Evolutionary conservation across 2,113 vertebrate genomes (phyloP).

Genomic region (Sinocyclocheilus rhinocerous): DNA sequence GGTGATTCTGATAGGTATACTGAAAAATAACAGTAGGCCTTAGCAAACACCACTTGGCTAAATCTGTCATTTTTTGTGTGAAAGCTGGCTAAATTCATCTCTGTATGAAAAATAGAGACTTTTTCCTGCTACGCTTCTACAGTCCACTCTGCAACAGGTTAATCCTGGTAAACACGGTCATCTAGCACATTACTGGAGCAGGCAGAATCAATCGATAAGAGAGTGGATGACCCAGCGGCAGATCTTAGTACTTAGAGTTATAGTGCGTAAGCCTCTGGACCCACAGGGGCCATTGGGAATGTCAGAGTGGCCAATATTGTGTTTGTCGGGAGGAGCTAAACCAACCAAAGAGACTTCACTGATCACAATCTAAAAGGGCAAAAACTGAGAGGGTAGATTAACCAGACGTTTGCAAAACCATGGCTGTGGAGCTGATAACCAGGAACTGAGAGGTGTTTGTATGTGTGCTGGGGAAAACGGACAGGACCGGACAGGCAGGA

Average conservation of each 20-base stretch:
- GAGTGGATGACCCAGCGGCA: slow-evolving; percentile 37
- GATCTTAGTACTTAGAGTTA: slow-evolving; percentile 40
- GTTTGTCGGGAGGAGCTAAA: slow-evolving; percentile 31
- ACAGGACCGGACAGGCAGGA: background rate
- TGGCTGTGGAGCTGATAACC: background rate
- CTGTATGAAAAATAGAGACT: background rate
- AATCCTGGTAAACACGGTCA: slow-evolving; percentile 44
- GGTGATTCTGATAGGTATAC: background rate
- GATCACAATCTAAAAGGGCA: slow-evolving; percentile 38
- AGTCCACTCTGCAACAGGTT: slow-evolving; percentile 35
- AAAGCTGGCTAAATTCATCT: background rate
- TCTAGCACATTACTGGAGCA: slow-evolving; percentile 45
- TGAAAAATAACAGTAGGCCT: background rate
- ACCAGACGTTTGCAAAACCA: background rate
- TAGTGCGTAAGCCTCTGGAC: slow-evolving; percentile 23
- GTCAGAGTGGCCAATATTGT: slow-evolving; percentile 28
- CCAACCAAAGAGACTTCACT: slow-evolving; percentile 22
- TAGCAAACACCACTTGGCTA: background rate
- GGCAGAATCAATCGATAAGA: slow-evolving; percentile 36
- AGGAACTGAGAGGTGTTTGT: too few relatives aligned
- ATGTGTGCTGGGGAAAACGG: background rate
- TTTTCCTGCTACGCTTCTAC: background rate
- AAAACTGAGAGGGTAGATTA: slow-evolving; percentile 2
- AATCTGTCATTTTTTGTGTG: background rate
- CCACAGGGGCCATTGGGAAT: background rate